Evolutionary conservation across 2,113 vertebrate genomes (phyloP).

Genomic region (Mormoops blainvillei): DNA sequence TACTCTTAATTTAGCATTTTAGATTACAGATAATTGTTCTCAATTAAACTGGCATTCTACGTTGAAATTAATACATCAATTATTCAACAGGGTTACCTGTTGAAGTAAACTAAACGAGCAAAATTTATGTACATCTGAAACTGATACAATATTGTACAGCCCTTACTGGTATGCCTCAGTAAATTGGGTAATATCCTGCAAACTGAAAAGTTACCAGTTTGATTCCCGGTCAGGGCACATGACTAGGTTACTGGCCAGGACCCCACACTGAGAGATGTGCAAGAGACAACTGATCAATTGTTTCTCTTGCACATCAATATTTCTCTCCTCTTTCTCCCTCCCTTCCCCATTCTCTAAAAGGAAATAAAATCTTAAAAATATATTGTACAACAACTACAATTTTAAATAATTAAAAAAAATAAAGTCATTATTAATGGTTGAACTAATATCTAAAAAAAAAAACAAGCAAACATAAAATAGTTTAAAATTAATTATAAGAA

Average conservation of each 20-base stretch:
- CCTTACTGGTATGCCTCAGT: too few relatives aligned
- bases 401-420: background rate
- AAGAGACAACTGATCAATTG: too few relatives aligned
- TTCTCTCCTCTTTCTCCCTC: too few relatives aligned
- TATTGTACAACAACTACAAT: background rate
- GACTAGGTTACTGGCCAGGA: too few relatives aligned
- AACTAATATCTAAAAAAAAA: background rate
- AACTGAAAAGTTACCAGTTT: too few relatives aligned
- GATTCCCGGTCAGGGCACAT: too few relatives aligned
- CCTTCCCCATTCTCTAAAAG: too few relatives aligned
- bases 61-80: constrained; percentile 75
- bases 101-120: constrained; percentile 71
- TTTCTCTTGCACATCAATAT: too few relatives aligned
- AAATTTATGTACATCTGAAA: background rate
- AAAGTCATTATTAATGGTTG: background rate
- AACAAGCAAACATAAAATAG: constrained; percentile 54
- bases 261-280: too few relatives aligned
- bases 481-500: background rate
- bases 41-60: constrained; percentile 73
- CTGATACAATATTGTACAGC: background rate
- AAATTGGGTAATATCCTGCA: too few relatives aligned
- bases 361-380: background rate
- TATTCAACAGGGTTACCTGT: constrained; percentile 70
- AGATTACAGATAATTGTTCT: constrained; percentile 69
- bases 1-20: constrained; percentile 69